phyloP scores from a whole-genome alignment of 2,113 vertebrate species.

The Marmota monax region DNA sequence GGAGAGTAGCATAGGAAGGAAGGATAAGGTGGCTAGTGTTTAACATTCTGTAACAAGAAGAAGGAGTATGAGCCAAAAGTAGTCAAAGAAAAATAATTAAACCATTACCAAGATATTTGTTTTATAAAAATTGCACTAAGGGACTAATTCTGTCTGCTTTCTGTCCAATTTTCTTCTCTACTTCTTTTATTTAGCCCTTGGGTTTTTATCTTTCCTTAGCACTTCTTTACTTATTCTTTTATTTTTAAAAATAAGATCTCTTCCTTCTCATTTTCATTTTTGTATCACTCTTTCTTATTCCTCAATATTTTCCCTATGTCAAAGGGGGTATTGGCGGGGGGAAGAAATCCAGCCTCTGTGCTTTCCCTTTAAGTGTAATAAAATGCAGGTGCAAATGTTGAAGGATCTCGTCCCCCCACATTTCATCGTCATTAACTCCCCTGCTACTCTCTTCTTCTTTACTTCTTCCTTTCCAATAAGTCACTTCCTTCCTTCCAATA shows the following conservation, averaged over 20 bases:
- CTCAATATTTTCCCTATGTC: background rate
- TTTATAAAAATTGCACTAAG: background rate
- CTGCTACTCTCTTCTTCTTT: background rate
- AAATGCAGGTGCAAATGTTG: constrained; percentile 40
- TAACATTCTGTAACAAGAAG: constrained; percentile 15
- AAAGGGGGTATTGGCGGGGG: background rate
- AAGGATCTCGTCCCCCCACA: background rate
- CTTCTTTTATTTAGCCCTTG: background rate
- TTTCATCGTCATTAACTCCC: constrained; percentile 48
- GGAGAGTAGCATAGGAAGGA: background rate
- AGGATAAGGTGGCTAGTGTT: background rate
- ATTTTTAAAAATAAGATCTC: background rate
- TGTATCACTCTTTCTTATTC: background rate
- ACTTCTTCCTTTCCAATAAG: constrained; percentile 66
- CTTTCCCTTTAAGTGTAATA: constrained; percentile 30
- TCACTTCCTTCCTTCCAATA: constrained; percentile 71
- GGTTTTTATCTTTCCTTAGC: background rate
- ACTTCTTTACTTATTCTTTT: background rate
- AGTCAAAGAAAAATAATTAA: constrained; percentile 6
- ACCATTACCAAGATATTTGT: background rate
- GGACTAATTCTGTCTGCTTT: background rate
- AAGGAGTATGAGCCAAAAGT: background rate
- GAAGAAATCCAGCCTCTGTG: background rate
- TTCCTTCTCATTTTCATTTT: constrained; percentile 19
- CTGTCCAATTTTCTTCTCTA: background rate